These are phyloP conservation scores for Isichthys henryi DNA, from an alignment of 2,113 vertebrate genomes.

Conservation along the genomic window DNA sequence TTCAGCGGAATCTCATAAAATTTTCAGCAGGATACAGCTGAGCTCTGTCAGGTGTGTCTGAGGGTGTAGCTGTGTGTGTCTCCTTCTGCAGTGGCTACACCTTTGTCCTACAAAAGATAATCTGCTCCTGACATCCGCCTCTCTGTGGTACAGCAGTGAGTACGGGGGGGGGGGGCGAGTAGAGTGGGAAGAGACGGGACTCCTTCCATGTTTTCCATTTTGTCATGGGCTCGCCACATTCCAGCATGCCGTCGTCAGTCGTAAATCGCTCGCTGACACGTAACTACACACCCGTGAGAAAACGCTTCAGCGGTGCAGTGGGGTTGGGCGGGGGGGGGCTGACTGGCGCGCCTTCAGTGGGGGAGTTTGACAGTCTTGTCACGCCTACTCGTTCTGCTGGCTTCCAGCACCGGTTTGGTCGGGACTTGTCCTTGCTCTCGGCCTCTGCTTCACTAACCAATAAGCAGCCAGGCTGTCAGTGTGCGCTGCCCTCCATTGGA, in stretches of 20 bases:
- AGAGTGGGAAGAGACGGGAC: not conserved
- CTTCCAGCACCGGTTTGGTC: slow-evolving; percentile 11
- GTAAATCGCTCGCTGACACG: not conserved
- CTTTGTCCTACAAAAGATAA: not conserved
- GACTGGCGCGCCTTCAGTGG: not conserved
- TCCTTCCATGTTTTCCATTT: not conserved
- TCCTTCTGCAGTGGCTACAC: not conserved
- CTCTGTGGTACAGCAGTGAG: not conserved
- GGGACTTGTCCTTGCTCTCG: slow-evolving; percentile 40
- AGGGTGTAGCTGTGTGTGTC: not conserved
- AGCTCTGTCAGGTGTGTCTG: not conserved
- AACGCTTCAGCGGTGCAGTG: not conserved
- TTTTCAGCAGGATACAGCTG: not conserved
- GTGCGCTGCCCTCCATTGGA: not conserved
- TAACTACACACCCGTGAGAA: not conserved
- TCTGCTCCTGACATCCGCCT: not conserved
- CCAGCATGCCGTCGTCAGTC: not conserved
- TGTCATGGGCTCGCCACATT: not conserved
- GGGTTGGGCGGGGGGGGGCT: not conserved
- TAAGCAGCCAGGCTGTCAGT: slow-evolving; percentile 21
- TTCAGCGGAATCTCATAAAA: not conserved
- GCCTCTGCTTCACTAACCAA: slow-evolving; percentile 19
- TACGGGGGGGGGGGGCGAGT: not conserved
- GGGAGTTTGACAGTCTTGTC: not conserved
- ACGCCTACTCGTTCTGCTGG: not conserved